Base-by-base conservation (phyloP, 2,888 invertebrate species). In the Lasioglossum calceatum region DNA sequence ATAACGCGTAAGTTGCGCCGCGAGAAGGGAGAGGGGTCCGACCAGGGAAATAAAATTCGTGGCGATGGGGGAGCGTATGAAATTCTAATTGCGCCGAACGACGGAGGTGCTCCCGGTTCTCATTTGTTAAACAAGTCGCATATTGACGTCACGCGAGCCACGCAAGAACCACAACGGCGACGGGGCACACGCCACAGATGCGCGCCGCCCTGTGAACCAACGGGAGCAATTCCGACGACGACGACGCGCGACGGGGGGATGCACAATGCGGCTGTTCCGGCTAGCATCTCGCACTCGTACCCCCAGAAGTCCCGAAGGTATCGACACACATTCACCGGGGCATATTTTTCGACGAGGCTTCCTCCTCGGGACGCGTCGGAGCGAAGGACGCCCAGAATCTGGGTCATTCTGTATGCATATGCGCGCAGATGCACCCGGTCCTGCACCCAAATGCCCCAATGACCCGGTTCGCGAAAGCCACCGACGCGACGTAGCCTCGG, bases 381-480 rank as follows among this genome's bases (percentile, higher is more conserved):
- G 50, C 86, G 88, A 89, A 89, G 90, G 89, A 89, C 89, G 86
- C 80, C 58, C 84, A 77, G 77, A 82, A 90, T 88, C 81, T 90
- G 79, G 89, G 89, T 90, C 90, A 81, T 82, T 82, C 81, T 67
- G 77, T 83, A 88, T 91, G 88, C 88, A 91, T 90, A 88, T 85
- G 91, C 89, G 87, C 89, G 81, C 86, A 91, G 86, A 87, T 91
- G 85, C 86, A 84, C 86, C 80, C 89, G 87, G 82, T 88, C 89
- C 84, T 90, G 91, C 91, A 91, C 87, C 87, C 88, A 89, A 92
- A 93, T 93, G 94, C 91, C 93, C 94, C 92, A 94, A 93, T 94
- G 94, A 94, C 94, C 94, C 91, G 92, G 93, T 94, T 86, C 80
- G 86, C 87, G 87, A 87, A 88, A 89, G 86, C 89, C 89, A 86